Evolutionary conservation across 2,113 vertebrate genomes (phyloP), one percentile per base, ranked within the genome.

Genomic region (Caretta caretta): DNA sequence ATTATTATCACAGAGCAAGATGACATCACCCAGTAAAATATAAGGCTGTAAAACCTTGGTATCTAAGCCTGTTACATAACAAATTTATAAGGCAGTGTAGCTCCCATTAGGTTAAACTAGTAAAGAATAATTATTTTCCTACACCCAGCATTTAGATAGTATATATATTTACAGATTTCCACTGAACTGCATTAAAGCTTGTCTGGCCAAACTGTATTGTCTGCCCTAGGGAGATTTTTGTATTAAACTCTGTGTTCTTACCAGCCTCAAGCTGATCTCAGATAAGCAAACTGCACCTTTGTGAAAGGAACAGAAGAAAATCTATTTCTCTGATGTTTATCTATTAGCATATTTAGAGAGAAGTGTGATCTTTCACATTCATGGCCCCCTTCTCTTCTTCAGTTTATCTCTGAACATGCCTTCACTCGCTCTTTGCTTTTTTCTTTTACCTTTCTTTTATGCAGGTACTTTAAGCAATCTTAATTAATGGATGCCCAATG

Each of bases 261-360:
- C 72, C 57, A 90, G 79, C 25, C 53, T 83, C 79, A 69, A 48
- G 75, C 59, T 53, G 76, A 88, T 96, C 87, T 92, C 92, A 95
- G 84, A 97, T 96, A 97, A 96, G 94, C 78, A 97, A 95, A 95
- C 76, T 91, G 82, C 89, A 94, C 88, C 79, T 97, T 88, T 95
- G 78, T 94, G 90, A 93, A 88, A 20, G 12, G 35, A 93, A 83
- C 14, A 95, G 88, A 96, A 86, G 76, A 88, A 93, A 94, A 96
- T 96, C 88, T 94, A 94, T 96, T 96, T 92, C 92, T 96, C 86
- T 1, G 51, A 88, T 93, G 75, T 95, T 97, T 96, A 93, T 97
- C 94, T 94, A 54, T 93, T 97, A 97, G 84, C 93, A 91, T 96
- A 93, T 96, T 96, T 90, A 62, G 91, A 96, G 90, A 94, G 87